These are phyloP conservation scores for Eutrigla gurnardus DNA, from an alignment of 2,797 vertebrate species.

Conservation along the genomic window DNA sequence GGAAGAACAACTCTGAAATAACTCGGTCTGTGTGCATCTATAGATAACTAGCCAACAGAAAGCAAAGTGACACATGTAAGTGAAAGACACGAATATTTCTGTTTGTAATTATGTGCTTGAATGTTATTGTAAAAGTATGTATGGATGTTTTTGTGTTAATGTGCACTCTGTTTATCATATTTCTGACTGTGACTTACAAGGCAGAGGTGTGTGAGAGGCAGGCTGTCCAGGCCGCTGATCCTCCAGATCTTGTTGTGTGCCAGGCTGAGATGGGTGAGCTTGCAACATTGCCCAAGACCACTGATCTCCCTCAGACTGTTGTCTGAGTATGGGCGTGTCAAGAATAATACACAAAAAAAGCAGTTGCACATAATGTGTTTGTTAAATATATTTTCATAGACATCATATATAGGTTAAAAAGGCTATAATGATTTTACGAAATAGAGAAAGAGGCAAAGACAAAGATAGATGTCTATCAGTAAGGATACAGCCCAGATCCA, in stretches of 20 bases:
- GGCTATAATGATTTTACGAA: background rate
- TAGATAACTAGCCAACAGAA: background rate
- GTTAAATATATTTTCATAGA: background rate
- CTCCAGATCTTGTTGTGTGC: conserved; percentile 88
- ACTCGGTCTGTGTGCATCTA: conserved; percentile 2
- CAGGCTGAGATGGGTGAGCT: conserved; percentile 88
- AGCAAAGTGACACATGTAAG: conserved; percentile 4
- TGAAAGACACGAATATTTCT: conserved; percentile 1
- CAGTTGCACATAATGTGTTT: background rate
- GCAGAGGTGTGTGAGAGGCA: conserved; percentile 87
- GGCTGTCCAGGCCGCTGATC: conserved; percentile 81
- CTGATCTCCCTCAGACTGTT: conserved; percentile 88
- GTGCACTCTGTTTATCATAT: background rate
- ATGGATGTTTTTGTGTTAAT: background rate
- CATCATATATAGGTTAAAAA: background rate
- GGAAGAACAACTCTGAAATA: background rate
- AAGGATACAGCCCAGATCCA: conserved; percentile 95
- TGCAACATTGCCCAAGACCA: conserved; percentile 87
- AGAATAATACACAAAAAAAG: conserved; percentile 34
- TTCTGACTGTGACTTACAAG: conserved; percentile 82
- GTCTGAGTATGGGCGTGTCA: conserved; percentile 76
- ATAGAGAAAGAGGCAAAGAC: background rate
- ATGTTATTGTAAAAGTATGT: background rate
- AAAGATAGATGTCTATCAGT: conserved; percentile 6
- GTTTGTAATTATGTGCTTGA: background rate